Evolutionary conservation across 2,113 vertebrate genomes (phyloP), one percentile per base, ranked within the genome.

Genomic region (Zosterops pallidus): DNA sequence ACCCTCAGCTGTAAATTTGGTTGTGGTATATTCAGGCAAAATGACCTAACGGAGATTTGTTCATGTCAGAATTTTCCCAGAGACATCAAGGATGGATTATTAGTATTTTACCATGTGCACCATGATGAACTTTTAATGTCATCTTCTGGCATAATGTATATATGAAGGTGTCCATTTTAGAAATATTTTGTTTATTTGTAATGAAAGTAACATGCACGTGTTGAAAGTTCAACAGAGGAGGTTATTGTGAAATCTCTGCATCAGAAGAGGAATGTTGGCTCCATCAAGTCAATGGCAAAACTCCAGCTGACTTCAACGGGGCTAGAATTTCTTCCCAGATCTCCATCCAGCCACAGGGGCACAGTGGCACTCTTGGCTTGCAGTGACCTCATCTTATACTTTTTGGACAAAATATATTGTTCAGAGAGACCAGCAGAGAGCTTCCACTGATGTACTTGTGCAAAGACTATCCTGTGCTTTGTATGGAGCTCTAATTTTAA

Each of bases 221-320:
- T 83, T 93, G 85, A 86, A 93, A 90, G 88, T 86, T 71, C 90
- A 86, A 53, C 85, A 95, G 79, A 92, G 64, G 76, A 78, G 71
- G 60, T 90, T 71, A 88, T 74, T 92, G 83, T 94, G 92, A 95
- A 93, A 94, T 0, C 60, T 59, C 89, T 91, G 81, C 86, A 91
- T 93, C 88, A 35, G 83, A 83, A 95, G n/a, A 95, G 64, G 93
- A 89, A 96, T 81, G 82, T 41, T 94, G 85, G 92, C 85, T 92
- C 60, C n/a, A 35, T 44, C 2, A 3, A 93, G 67, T 44, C 3
- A 17, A 60, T 83, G 93, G 94, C 92, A 93, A 83, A 94, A 57
- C 56, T 96, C 95, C 92, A 95, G 33, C 52, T 77, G 78, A 76
- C 63, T 95, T 80, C 31, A 60, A 16, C 1, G 0, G 64, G 64